These are phyloP conservation scores for Agonopterix subpropinquella DNA, from an alignment of 2,888 invertebrate genomes.

Conservation along the genomic window DNA sequence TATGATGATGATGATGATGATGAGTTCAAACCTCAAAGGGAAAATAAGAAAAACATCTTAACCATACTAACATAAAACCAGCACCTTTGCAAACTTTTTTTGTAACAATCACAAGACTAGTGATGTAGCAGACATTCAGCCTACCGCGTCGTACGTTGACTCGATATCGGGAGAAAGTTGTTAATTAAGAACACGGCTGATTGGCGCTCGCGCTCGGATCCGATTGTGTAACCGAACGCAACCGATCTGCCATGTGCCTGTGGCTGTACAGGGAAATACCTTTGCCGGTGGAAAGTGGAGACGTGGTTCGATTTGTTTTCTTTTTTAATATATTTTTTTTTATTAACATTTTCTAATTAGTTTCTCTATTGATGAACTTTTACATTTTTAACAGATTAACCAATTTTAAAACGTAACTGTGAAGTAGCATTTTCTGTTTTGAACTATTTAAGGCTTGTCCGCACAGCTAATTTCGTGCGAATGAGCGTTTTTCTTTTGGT, in stretches of 20 bases:
- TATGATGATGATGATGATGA: no score
- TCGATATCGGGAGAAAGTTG: conserved; percentile 60
- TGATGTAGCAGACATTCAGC: conserved; percentile 3
- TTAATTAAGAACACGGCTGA: conserved; percentile 56
- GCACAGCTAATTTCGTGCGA: no score
- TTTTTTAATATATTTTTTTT: background rate
- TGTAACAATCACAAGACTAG: conserved; percentile 1
- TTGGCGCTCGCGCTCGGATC: conserved; percentile 25
- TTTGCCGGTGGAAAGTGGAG: conserved; percentile 19
- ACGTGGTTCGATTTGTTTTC: background rate
- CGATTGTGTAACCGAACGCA: conserved; percentile 60
- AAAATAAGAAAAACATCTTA: no score
- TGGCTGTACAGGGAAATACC: conserved; percentile 41
- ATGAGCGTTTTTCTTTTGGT: no score
- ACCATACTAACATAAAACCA: background rate
- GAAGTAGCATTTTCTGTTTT: no score
- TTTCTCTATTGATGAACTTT: no score
- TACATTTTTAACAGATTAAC: no score
- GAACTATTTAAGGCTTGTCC: no score
- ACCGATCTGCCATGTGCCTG: conserved; percentile 44
- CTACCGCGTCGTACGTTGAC: conserved; percentile 44
- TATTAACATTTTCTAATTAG: background rate
- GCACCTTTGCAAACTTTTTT: conserved; percentile 2
- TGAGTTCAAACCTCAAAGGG: no score
- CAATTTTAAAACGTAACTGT: no score